Evolutionary conservation across 2,797 vertebrate species (phyloP).

Genomic region (Dendrocincla tyrannina): DNA sequence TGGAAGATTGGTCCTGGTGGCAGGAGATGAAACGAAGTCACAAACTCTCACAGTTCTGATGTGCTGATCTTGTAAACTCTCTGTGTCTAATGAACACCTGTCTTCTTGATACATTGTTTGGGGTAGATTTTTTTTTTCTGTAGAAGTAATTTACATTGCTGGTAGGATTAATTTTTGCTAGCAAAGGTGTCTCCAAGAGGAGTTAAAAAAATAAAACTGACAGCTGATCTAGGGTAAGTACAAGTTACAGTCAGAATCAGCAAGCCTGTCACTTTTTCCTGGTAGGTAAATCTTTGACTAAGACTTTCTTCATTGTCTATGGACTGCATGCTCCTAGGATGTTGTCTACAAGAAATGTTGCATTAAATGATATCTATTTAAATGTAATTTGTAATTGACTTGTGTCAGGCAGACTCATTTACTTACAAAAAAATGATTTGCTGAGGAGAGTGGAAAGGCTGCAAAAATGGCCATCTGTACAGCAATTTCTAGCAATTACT

Average conservation of each 20-base stretch:
- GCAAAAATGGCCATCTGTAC: neutral
- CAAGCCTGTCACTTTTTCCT: slow-evolving; percentile 81
- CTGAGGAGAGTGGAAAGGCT: neutral
- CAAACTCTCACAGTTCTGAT: neutral
- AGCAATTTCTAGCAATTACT: slow-evolving; percentile 56
- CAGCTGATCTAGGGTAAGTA: slow-evolving; percentile 92
- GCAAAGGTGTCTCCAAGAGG: slow-evolving; percentile 77
- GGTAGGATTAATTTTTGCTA: slow-evolving; percentile 78
- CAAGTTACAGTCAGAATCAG: slow-evolving; percentile 82
- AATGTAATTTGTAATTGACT: neutral
- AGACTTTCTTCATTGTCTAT: slow-evolving; percentile 61
- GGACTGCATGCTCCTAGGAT: slow-evolving; percentile 75
- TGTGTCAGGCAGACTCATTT: slow-evolving; percentile 38
- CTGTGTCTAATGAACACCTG: slow-evolving; percentile 16
- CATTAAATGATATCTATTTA: slow-evolving; percentile 37
- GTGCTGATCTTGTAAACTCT: neutral
- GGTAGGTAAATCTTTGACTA: slow-evolving; percentile 83
- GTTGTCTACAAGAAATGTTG: slow-evolving; percentile 30
- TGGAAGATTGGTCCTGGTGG: neutral
- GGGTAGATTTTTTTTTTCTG: slow-evolving; percentile 18
- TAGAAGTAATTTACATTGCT: slow-evolving; percentile 68
- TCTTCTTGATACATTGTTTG: slow-evolving; percentile 34
- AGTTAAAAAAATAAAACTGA: slow-evolving; percentile 84
- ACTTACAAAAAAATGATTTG: neutral
- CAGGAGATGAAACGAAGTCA: neutral